Percentiles rank a stretch among this genome's conserved stretches.
These are phyloP conservation scores for Umimayanthus kanabou DNA, from an alignment of 92 coral and sea anemone genomes.

Conservation along the genomic window DNA sequence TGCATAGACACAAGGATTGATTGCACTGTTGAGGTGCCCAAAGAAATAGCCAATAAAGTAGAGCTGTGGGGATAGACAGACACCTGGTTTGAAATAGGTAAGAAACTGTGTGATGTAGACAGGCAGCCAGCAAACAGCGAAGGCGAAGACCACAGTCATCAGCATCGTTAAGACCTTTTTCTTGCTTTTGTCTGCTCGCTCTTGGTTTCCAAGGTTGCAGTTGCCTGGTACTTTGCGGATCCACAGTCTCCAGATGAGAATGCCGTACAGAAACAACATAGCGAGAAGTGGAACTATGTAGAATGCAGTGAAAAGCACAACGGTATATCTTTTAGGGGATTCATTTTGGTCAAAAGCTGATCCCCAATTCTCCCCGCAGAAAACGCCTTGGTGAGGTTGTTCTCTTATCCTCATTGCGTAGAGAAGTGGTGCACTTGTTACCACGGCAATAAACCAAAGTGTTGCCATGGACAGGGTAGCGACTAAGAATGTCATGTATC, in stretches of 20 bases:
- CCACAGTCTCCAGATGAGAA: constrained; percentile 61
- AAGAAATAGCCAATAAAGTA: constrained; percentile 8
- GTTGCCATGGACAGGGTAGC: constrained; percentile 50
- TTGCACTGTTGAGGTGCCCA: constrained; percentile 28
- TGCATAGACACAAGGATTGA: constrained; percentile 23
- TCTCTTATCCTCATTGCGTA: constrained; percentile 65
- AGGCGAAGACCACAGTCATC: constrained; percentile 20
- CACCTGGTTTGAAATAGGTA: not conserved
- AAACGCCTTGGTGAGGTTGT: constrained; percentile 33
- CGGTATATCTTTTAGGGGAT: constrained; percentile 54
- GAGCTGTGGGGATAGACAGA: constrained; percentile 5
- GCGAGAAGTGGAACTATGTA: constrained; percentile 64
- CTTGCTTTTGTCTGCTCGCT: constrained; percentile 22
- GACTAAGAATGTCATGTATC: constrained; percentile 39
- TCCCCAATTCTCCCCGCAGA: constrained; percentile 63
- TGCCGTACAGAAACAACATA: constrained; percentile 64
- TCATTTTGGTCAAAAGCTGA: constrained; percentile 48
- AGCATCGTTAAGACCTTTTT: constrained; percentile 18
- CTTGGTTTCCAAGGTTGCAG: constrained; percentile 7
- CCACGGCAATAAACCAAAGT: constrained; percentile 69
- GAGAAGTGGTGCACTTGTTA: constrained; percentile 77
- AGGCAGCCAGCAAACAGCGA: constrained; percentile 31
- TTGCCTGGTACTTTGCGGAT: constrained; percentile 63
- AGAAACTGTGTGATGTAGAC: constrained; percentile 29
- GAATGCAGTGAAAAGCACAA: constrained; percentile 65